These are phyloP conservation scores for Aphelenchoides besseyi DNA, from an alignment of 1,140 invertebrate genomes.

Conservation along the genomic window DNA sequence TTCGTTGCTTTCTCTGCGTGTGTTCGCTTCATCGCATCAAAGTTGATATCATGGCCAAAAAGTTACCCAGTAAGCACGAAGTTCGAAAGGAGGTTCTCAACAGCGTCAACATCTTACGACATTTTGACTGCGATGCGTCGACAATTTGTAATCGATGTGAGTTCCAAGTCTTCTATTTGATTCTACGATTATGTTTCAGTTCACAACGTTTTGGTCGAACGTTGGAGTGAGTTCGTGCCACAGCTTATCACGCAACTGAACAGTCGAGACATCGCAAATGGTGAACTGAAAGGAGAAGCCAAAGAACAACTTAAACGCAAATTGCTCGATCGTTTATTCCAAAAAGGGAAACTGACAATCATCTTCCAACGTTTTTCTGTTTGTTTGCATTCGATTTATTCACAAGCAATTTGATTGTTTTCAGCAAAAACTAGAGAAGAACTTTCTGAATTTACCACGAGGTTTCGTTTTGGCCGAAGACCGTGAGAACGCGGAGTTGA, in stretches of 20 bases:
- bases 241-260: not conserved
- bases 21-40: no score
- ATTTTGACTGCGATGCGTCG: slow-evolving; percentile 7
- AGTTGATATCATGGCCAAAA: not conserved
- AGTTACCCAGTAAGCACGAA: not conserved
- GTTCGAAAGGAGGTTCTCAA: not conserved
- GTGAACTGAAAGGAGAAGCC: not conserved
- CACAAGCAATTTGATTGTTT: not conserved
- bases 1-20: not conserved
- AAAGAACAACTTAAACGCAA: not conserved
- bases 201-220: not conserved
- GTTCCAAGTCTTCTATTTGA: not conserved
- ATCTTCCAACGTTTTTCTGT: not conserved
- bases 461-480: not conserved
- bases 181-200: not conserved
- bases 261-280: not conserved
- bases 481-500: not conserved
- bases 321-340: not conserved
- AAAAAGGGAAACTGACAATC: not conserved
- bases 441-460: not conserved
- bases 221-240: not conserved
- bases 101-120: not conserved
- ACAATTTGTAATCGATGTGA: not conserved
- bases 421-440: not conserved
- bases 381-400: slow-evolving; percentile 14